phyloP scores from a whole-genome alignment of 1,140 invertebrate genomes.

The Halyomorpha halys region DNA sequence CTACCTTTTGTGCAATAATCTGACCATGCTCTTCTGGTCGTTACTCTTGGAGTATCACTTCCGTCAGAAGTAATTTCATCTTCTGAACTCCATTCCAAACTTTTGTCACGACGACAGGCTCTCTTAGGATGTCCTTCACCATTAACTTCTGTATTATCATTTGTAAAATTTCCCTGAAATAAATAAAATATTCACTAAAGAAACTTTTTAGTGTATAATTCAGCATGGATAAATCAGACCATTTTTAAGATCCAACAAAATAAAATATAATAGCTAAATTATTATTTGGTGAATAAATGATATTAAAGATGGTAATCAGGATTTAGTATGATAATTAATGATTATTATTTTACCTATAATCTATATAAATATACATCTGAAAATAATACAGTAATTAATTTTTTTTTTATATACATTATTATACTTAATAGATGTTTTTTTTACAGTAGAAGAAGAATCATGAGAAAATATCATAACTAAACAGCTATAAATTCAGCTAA shows the following conservation, averaged over 20 bases:
- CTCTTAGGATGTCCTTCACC: conserved; percentile 27
- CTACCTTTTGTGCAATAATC: conserved; percentile 54
- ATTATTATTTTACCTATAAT: no score
- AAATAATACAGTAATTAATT: no score
- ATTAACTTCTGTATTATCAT: conserved; percentile 18
- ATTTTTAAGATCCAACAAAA: neutral
- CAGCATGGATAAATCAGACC: neutral
- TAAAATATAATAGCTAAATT: neutral
- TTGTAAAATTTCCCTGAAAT: neutral
- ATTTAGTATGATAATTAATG: no score
- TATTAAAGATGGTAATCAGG: neutral
- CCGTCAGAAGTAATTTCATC: conserved; percentile 32
- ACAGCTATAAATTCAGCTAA: no score
- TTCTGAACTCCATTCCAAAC: conserved; percentile 35
- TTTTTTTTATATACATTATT: no score
- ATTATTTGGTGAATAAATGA: neutral
- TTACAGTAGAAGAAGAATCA: no score
- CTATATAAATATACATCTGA: no score
- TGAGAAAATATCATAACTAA: no score
- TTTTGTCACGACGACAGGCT: conserved; percentile 37
- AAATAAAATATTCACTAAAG: neutral
- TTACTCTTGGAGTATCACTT: conserved; percentile 46
- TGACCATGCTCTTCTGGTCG: conserved; percentile 62
- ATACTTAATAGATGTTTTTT: no score
- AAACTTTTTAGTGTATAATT: neutral